Evolutionary conservation across 64 coral and sea anemone genomes (phyloP).

Genomic region (Montipora capricornis): DNA sequence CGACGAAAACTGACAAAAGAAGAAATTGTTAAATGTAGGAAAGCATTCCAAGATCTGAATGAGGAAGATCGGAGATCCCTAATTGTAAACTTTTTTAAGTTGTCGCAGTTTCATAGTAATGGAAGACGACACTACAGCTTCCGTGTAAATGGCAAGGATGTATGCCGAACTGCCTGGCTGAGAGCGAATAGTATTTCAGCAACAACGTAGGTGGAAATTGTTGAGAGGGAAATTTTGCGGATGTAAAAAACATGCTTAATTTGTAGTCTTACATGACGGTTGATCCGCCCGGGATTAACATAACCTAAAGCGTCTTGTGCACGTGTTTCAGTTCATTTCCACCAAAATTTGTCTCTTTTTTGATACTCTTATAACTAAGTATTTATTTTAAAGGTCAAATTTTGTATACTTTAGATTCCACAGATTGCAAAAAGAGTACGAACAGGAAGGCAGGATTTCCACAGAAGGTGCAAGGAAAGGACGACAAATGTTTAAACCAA

Average conservation of each 20-base stretch:
- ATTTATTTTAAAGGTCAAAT: too few relatives aligned
- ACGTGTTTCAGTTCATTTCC: too few relatives aligned
- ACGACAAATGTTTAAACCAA: neutral
- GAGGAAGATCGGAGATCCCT: conserved; percentile 4
- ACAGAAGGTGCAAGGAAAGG: conserved; percentile 16
- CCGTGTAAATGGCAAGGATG: neutral
- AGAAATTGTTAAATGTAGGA: neutral
- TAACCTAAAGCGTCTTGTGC: too few relatives aligned
- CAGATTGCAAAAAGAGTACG: neutral
- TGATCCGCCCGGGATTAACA: too few relatives aligned
- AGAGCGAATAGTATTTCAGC: conserved; percentile 10
- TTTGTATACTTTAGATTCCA: conserved; percentile 8
- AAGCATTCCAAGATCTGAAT: neutral
- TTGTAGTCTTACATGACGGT: too few relatives aligned
- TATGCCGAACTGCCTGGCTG: conserved; percentile 13
- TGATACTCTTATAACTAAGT: too few relatives aligned
- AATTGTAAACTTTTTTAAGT: neutral
- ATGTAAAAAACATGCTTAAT: too few relatives aligned
- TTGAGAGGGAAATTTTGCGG: too few relatives aligned
- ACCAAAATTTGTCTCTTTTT: too few relatives aligned
- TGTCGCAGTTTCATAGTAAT: neutral
- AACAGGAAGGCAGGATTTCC: neutral
- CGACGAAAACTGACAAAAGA: neutral
- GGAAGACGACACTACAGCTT: neutral
- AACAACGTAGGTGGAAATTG: neutral